These are phyloP conservation scores for Agapornis canus DNA, from an alignment of 2,797 vertebrate genomes.

Conservation along the genomic window DNA sequence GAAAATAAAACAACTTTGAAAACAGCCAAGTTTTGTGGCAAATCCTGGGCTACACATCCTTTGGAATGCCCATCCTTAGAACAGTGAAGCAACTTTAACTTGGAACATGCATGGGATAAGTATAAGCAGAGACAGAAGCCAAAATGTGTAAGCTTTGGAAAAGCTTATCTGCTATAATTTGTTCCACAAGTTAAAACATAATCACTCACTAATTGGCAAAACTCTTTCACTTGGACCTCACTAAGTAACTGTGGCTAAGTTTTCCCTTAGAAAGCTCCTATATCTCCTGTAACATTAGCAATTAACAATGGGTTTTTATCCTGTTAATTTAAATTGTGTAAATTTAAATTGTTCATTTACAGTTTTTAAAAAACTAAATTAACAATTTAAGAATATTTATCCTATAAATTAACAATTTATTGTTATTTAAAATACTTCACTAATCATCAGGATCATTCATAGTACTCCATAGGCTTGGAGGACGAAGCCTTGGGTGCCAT, in stretches of 20 bases:
- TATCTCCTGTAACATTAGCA: neutral
- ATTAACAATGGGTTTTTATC: neutral
- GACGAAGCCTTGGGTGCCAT: too few species aligned
- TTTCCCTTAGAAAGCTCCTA: neutral
- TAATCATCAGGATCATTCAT: neutral
- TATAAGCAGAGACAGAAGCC: neutral
- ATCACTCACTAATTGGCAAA: neutral
- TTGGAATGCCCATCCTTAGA: neutral
- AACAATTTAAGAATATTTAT: neutral
- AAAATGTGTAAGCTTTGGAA: neutral
- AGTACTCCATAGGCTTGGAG: neutral
- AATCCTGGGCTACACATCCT: neutral
- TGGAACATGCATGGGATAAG: neutral
- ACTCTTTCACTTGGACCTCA: neutral
- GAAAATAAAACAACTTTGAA: neutral
- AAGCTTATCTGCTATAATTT: neutral
- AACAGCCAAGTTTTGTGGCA: neutral
- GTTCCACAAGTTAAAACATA: neutral
- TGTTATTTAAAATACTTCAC: neutral
- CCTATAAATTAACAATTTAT: neutral
- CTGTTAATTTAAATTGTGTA: too few species aligned
- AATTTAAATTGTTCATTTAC: too few species aligned
- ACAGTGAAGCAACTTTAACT: neutral
- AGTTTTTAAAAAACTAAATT: too few species aligned
- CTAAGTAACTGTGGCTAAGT: neutral